phyloP scores from a whole-genome alignment of 2,888 invertebrate species.

The Eupithecia centaureata region DNA sequence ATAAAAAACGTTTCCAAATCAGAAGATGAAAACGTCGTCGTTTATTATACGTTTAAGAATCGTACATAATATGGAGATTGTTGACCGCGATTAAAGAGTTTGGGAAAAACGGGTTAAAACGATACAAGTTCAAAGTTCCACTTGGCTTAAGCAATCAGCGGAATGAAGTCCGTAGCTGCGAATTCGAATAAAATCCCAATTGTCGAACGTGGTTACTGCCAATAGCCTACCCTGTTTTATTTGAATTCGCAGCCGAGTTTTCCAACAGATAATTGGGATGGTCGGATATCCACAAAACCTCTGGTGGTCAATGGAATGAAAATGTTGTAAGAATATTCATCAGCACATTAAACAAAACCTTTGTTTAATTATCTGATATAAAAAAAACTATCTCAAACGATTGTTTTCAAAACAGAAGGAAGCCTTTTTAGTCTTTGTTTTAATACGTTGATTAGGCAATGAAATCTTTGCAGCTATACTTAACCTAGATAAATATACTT shows the following conservation, averaged over 20 bases:
- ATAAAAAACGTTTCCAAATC: not conserved
- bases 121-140: not conserved
- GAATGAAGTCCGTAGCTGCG: not conserved
- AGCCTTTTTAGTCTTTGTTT: too few relatives aligned
- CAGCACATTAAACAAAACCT: not conserved
- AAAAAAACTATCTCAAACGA: too few relatives aligned
- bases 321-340: not conserved
- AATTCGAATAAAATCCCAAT: constrained; percentile 19
- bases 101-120: not conserved
- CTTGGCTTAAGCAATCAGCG: constrained; percentile 4
- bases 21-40: not conserved
- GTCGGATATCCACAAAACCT: not conserved
- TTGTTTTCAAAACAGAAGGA: too few relatives aligned
- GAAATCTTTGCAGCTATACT: too few relatives aligned
- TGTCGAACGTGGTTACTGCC: constrained; percentile 23
- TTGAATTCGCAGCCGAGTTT: constrained; percentile 37
- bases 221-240: constrained; percentile 37
- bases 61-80: not conserved
- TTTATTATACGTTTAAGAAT: not conserved
- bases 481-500: too few relatives aligned
- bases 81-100: not conserved
- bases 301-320: not conserved
- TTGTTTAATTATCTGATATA: not conserved
- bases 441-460: too few relatives aligned
- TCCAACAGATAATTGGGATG: constrained; percentile 30